Percentiles rank a stretch among this genome's conserved stretches.
These are phyloP conservation scores for Xenopus tropicalis DNA, from an alignment of 2,113 vertebrate genomes.

Conservation along the genomic window UCB_Xtro_10.0 CM004447.2:112456001-112456500, in stretches of 20 bases:
- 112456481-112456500: slow-evolving; percentile 37
- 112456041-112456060: slow-evolving; percentile 71
- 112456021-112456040: slow-evolving; percentile 64
- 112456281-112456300: slow-evolving; percentile 74
- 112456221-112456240: slow-evolving; percentile 69
- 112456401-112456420: slow-evolving; percentile 39
- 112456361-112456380: slow-evolving; percentile 50
- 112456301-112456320: slow-evolving; percentile 52
- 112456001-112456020: slow-evolving; percentile 54
- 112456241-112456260: slow-evolving; percentile 94
- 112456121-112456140: slow-evolving; percentile 67
- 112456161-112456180: slow-evolving; percentile 67
- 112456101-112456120: slow-evolving; percentile 72
- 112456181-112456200: slow-evolving; percentile 91
- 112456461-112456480: slow-evolving; percentile 34
- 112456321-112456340: slow-evolving; percentile 46
- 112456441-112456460: slow-evolving; percentile 46
- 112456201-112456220: slow-evolving; percentile 86
- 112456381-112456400: slow-evolving; percentile 50
- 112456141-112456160: slow-evolving; percentile 74
- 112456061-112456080: slow-evolving; percentile 62
- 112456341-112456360: slow-evolving; percentile 55
- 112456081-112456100: slow-evolving; percentile 80
- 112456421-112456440: neutral
- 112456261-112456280: slow-evolving; percentile 83